Conservation (phyloP, 2,113 vertebrate genomes). For the Ceyx cyanopectus region DNA sequence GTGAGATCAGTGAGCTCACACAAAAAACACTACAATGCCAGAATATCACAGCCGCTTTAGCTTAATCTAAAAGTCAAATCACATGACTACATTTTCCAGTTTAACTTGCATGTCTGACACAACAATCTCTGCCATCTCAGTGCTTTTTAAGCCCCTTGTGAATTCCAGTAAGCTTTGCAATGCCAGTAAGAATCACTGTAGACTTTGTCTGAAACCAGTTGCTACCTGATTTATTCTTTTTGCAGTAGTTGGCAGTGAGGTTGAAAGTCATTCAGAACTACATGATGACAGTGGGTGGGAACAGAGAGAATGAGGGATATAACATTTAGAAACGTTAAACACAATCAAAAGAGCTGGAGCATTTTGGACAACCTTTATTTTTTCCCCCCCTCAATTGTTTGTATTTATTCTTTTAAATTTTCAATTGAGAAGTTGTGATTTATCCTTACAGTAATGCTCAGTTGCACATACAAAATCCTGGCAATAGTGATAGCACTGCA, state of each 20-base stretch:
- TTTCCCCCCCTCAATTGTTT: not conserved
- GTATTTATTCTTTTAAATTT: not conserved
- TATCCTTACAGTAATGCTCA: not conserved
- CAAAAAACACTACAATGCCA: not conserved
- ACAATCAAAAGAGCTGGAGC: not conserved
- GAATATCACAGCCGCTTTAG: not conserved
- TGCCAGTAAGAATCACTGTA: slow-evolving; percentile 76
- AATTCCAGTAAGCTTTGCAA: slow-evolving; percentile 75
- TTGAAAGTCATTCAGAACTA: slow-evolving; percentile 46
- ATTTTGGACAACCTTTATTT: not conserved
- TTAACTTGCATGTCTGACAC: slow-evolving; percentile 76
- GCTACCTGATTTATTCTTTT: slow-evolving; percentile 66
- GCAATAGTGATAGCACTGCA: not conserved
- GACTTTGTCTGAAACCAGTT: slow-evolving; percentile 68
- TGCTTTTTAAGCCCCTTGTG: slow-evolving; percentile 79
- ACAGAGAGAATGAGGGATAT: not conserved
- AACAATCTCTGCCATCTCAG: slow-evolving; percentile 84
- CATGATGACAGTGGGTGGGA: not conserved
- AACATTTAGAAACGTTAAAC: not conserved
- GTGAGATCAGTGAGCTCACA: not conserved
- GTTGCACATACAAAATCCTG: not conserved
- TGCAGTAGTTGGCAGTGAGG: slow-evolving; percentile 26
- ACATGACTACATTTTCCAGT: slow-evolving; percentile 21
- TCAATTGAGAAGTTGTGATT: not conserved
- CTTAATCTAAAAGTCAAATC: slow-evolving; percentile 42